phyloP scores from a whole-genome alignment of 2,797 vertebrate genomes.

The Lycodopsis pacificus region DNA sequence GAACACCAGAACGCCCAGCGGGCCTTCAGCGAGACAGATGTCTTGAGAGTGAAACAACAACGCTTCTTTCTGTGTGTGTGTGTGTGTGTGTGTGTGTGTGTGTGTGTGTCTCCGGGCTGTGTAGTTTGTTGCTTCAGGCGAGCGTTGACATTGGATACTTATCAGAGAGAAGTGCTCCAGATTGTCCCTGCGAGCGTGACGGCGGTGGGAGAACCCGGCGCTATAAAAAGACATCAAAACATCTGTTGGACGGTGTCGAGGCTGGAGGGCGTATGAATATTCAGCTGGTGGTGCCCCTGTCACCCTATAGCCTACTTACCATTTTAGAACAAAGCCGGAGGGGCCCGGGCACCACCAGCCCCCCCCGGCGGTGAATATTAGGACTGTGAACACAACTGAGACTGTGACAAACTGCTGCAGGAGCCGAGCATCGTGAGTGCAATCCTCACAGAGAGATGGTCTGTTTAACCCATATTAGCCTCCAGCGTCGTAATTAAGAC shows the following conservation, averaged over 20 bases:
- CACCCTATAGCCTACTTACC: conserved; percentile 60
- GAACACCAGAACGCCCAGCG: not conserved
- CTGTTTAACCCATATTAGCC: conserved; percentile 74
- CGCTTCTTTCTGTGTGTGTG: not conserved
- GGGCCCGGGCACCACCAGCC: conserved; percentile 6
- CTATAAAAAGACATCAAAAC: conserved; percentile 78
- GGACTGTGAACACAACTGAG: conserved; percentile 28
- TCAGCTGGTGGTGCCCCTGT: conserved; percentile 40
- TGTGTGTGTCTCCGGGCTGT: conserved; percentile 44
- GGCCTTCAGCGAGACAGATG: conserved; percentile 53
- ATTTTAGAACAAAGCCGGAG: conserved; percentile 58
- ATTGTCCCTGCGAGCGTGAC: conserved; percentile 45
- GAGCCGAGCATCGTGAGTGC: conserved; percentile 11
- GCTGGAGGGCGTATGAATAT: conserved; percentile 57
- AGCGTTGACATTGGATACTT: conserved; percentile 63
- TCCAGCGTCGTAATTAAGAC: conserved; percentile 71
- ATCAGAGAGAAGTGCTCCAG: conserved; percentile 66
- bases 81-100: conserved; percentile 16
- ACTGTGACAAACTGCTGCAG: conserved; percentile 24
- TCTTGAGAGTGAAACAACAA: conserved; percentile 32
- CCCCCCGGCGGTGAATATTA: conserved; percentile 4
- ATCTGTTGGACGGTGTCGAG: conserved; percentile 56
- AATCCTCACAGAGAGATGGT: conserved; percentile 38
- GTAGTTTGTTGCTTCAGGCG: conserved; percentile 55
- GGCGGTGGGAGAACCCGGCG: conserved; percentile 49